Conservation (phyloP, 1,140 invertebrate genomes). For the Zaprionus camerounensis region DNA sequence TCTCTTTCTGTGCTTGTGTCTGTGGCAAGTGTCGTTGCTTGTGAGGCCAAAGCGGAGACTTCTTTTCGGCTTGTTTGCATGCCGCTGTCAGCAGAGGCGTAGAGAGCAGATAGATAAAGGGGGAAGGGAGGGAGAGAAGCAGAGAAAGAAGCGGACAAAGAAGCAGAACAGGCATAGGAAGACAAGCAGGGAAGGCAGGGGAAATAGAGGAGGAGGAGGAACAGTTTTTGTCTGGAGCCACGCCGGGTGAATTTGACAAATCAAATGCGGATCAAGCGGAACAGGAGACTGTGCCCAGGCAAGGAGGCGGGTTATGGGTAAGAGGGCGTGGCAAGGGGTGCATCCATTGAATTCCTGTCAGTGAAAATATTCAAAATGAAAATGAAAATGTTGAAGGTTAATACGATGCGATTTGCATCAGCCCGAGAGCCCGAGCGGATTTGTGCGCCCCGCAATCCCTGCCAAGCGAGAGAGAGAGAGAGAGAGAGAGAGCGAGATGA, state of each 20-base stretch:
- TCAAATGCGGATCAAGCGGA: conserved; percentile 70
- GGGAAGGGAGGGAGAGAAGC: background rate
- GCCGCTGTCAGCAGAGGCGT: conserved; percentile 11
- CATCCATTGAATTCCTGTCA: conserved; percentile 62
- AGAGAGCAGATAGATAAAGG: background rate
- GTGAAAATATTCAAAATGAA: conserved; percentile 61
- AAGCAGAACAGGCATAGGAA: no score
- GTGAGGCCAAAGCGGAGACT: conserved; percentile 40
- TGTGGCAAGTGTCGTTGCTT: conserved; percentile 59
- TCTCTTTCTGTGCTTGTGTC: conserved; percentile 11
- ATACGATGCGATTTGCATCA: conserved; percentile 71
- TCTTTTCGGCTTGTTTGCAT: conserved; percentile 44
- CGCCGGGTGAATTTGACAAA: conserved; percentile 61
- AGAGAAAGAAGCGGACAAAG: background rate
- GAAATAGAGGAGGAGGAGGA: background rate
- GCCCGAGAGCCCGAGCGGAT: conserved; percentile 27
- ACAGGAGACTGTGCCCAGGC: conserved; percentile 6
- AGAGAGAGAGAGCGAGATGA: background rate
- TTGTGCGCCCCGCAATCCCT: conserved; percentile 31
- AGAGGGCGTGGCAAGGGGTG: background rate
- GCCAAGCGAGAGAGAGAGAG: background rate
- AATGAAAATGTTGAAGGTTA: conserved; percentile 78
- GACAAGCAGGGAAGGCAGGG: background rate
- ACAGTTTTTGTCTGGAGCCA: conserved; percentile 28
- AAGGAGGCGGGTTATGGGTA: background rate